Base-by-base conservation (phyloP, 2,797 vertebrate species). In the Periparus ater region DNA sequence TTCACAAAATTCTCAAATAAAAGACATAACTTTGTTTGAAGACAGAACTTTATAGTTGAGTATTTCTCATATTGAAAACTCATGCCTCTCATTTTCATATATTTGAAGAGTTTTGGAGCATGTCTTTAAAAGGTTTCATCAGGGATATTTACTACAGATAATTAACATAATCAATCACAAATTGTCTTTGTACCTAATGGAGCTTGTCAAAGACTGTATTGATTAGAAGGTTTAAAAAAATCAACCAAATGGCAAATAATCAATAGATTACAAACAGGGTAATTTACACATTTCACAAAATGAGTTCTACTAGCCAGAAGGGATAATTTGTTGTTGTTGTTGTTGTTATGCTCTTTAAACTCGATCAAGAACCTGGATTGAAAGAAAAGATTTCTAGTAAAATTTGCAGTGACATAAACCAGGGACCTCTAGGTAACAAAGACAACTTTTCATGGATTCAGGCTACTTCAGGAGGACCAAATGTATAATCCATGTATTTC, bases 1-100 rank as follows among this genome's bases (percentile, higher is more conserved):
- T 74, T 95, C 58, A 76, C 12, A 2, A 26, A 91, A 75, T 76
- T 95, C 77, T 34, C 45, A 88, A 95, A 83, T 82, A 95, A 71
- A 10, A 92, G 55, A 76, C 16, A 66, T 55, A 19, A 58, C 48
- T 74, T 68, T 51, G 23, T 86, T 79, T 66, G 42, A 84, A 60
- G 79, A 78, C 14, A 57, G 21, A 77, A 34, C 25, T 34, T 70
- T 22, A 55, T 36, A 8, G 30, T 70, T 88, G 47, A 86, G 17
- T 60, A 82, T 38, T 79, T 40, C 54, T 45, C 72, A 54, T 36
- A n/a, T 7, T 85, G 54, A 75, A 91, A 80, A n/a, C 14, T 75
- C 27, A 40, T 13, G 15, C 8, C 6, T 62, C 34, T 54, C 53
- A 48, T 67, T 81, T 86, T 62, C 25, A 86, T 48, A 48, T 53